Conservation (phyloP, 2,113 vertebrate species). For the Hippocampus abdominalis region DNA sequence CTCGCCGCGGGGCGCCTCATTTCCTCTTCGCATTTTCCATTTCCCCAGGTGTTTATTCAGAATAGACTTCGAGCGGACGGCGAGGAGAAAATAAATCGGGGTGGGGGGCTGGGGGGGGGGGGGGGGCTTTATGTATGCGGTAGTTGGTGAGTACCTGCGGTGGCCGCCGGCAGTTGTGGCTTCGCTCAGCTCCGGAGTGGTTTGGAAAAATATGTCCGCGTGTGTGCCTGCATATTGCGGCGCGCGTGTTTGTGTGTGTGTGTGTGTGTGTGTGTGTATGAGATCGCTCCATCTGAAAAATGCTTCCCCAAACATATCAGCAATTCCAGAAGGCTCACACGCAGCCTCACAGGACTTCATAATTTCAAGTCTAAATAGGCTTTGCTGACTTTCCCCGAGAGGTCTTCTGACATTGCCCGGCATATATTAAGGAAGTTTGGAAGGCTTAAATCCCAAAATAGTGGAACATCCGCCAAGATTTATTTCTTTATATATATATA, state of each 20-base stretch:
- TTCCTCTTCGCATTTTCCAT: conserved; percentile 48
- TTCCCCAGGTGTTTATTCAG: conserved; percentile 37
- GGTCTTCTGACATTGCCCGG: conserved; percentile 1
- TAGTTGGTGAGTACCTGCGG: background rate
- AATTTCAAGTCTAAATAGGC: conserved; percentile 4
- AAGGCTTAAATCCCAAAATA: background rate
- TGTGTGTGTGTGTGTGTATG: background rate
- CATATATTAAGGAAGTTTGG: background rate
- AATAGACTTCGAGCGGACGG: conserved; percentile 36
- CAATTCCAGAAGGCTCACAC: conserved; percentile 5
- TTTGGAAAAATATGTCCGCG: background rate
- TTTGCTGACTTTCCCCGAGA: conserved; percentile 5
- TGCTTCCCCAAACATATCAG: conserved; percentile 3
- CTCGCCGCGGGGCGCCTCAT: conserved; percentile 31
- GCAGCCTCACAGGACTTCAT: conserved; percentile 1
- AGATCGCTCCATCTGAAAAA: background rate
- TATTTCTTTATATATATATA: no score
- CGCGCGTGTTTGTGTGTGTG: background rate
- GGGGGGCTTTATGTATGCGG: conserved; percentile 2
- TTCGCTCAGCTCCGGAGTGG: background rate
- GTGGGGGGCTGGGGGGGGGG: no score
- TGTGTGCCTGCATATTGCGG: background rate
- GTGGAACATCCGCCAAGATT: background rate
- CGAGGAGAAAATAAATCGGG: conserved; percentile 21
- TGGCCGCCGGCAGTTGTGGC: background rate